Base-by-base conservation (phyloP, 2,797 vertebrate genomes). In the Sebastes hubbsi region DNA sequence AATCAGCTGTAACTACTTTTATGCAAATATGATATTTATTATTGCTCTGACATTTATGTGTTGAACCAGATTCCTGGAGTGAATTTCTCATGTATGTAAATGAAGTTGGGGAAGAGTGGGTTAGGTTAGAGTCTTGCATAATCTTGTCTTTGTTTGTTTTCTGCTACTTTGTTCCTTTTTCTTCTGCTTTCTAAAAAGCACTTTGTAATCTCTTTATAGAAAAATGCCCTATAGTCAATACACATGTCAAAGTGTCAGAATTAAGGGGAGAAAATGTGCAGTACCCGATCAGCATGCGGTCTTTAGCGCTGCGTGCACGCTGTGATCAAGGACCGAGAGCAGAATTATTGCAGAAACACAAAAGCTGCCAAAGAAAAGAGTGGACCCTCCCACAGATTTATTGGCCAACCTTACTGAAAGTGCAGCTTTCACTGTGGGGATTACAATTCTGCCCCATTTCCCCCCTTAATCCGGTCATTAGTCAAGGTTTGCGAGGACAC, bases 401-500 rank as follows among this genome's bases (percentile, higher is more conserved):
- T 88, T 86, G 83, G 80, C 81, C 72, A 52, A 77, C 69, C 10
- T 70, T 66, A 77, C 54, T 69, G 46, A 82, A 86, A 85, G 76
- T 84, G 72, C 78, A 78, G 75, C 82, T 83, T 75, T 86, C 82
- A 82, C 83, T 24, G 10, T 11, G 55, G 81, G 87, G 87, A 90
- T 92, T 91, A 87, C 87, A 82, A 90, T 92, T 89, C 89, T 87
- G 76, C 71, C 73, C 78, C 62, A 67, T 78, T 84, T 72, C 77
- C 82, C 64, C 56, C 62, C 58, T 81, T 92, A 93, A 92, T 93
- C 88, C 72, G 14, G 78, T 92, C 91, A 91, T 93, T 91, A 90
- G 79, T 93, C 85, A 89, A 84, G 81, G 80, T 88, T 82, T 89
- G 74, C 24, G 42, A 81, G 86, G 84, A 91, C 77, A 80, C 22